A percentile compares a stretch with the other conserved stretches of the same genome.
Conservation (phyloP, 2,113 vertebrate species). For the Corvus cornix region DNA sequence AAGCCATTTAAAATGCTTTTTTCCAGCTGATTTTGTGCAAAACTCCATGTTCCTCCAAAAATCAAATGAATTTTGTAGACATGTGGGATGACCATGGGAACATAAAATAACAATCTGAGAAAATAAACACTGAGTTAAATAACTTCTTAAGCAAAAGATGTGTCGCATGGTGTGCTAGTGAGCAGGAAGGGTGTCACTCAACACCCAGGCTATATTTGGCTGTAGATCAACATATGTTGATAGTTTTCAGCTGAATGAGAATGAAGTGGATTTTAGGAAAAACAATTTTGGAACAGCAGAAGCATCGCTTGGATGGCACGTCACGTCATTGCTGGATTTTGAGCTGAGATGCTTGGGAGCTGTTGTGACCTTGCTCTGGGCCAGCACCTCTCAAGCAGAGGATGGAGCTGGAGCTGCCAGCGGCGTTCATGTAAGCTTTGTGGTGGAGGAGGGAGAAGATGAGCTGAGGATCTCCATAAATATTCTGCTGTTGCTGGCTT, state of each 20-base stretch:
- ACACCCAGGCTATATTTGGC: neutral
- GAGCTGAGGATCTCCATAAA: neutral
- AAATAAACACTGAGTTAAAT: neutral
- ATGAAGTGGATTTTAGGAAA: neutral
- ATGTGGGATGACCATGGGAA: neutral
- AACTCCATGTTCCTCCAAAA: neutral
- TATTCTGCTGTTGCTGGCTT: neutral
- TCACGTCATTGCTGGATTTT: accelerated
- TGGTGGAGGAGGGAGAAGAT: neutral
- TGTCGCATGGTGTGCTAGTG: neutral
- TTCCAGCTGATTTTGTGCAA: neutral
- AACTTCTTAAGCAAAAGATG: neutral
- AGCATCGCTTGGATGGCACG: accelerated
- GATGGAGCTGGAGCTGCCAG: neutral
- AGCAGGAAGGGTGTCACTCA: neutral
- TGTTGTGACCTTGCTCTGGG: neutral
- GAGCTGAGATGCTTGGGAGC: neutral
- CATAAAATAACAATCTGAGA: constrained; percentile 15
- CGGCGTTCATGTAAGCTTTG: neutral
- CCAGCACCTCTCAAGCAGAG: neutral
- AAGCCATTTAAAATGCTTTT: neutral
- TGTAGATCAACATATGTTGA: neutral
- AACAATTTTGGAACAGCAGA: neutral
- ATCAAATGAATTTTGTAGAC: neutral
- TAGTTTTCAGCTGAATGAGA: neutral